These are phyloP conservation scores for Tangachromis dhanisi DNA, from an alignment of 2,113 vertebrate genomes.

Conservation along the genomic window DNA sequence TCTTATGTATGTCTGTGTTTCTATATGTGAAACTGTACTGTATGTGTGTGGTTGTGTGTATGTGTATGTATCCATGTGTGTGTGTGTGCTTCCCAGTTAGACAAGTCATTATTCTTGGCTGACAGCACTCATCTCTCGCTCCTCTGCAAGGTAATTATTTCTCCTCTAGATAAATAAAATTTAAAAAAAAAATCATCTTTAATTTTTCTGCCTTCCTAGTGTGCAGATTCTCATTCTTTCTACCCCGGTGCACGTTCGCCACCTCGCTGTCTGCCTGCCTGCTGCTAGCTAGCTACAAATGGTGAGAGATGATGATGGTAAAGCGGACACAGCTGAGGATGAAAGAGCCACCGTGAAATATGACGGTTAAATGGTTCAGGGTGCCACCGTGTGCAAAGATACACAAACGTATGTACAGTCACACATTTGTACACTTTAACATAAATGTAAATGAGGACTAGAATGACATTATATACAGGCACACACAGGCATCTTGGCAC, in stretches of 20 bases:
- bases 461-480: background rate
- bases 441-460: background rate
- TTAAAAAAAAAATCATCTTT: conserved; percentile 23
- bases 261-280: background rate
- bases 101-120: conserved; percentile 53
- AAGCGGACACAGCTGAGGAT: background rate
- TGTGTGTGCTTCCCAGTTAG: conserved; percentile 18
- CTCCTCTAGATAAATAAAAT: conserved; percentile 47
- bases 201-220: conserved; percentile 39
- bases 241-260: background rate
- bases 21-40: background rate
- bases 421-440: background rate
- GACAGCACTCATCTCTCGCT: conserved; percentile 43
- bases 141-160: conserved; percentile 50
- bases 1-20: background rate
- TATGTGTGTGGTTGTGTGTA: background rate
- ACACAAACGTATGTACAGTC: background rate
- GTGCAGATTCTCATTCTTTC: conserved; percentile 43
- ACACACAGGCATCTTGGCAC: background rate
- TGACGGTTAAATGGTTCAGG: background rate
- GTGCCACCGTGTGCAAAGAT: background rate
- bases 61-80: background rate
- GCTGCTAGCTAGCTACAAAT: background rate
- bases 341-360: background rate
- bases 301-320: background rate